These are phyloP conservation scores for Miltochrista miniata DNA, from an alignment of 2,888 invertebrate genomes.

Conservation along the genomic window DNA sequence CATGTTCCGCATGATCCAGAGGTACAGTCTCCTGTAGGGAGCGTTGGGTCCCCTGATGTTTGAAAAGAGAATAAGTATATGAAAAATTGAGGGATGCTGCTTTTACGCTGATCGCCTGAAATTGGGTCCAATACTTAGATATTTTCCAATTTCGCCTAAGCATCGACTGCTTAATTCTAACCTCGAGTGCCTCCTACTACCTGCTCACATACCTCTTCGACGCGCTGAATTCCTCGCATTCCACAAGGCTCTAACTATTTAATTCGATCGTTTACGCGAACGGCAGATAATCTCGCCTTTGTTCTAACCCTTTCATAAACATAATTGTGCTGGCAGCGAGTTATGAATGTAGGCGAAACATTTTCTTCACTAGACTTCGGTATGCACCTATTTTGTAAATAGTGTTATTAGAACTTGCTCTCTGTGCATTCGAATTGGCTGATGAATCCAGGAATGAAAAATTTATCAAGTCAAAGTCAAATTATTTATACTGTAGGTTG, in stretches of 20 bases:
- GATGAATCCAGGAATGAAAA: background rate
- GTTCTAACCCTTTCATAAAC: constrained; percentile 70
- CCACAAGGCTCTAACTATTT: constrained; percentile 63
- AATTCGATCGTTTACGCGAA: constrained; percentile 69
- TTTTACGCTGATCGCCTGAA: too few relatives aligned
- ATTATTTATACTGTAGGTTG: too few relatives aligned
- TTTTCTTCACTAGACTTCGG: constrained; percentile 31
- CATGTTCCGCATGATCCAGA: too few relatives aligned
- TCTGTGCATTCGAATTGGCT: background rate
- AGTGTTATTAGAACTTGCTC: background rate
- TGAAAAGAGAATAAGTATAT: too few relatives aligned
- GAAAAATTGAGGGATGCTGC: too few relatives aligned
- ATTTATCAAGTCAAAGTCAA: background rate
- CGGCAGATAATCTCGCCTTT: constrained; percentile 69
- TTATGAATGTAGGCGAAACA: constrained; percentile 54
- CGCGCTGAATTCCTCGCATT: constrained; percentile 49
- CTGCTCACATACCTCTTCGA: constrained; percentile 37
- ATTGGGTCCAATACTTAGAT: too few relatives aligned
- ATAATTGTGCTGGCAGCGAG: constrained; percentile 49
- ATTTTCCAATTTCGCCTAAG: background rate
- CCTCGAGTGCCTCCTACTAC: constrained; percentile 15
- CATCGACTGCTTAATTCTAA: constrained; percentile 3
- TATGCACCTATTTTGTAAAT: constrained; percentile 34
- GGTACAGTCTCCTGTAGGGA: too few relatives aligned
- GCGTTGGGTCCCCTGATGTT: too few relatives aligned